phyloP scores from a whole-genome alignment of 2,797 vertebrate genomes.

The Scarus forsteni region DNA sequence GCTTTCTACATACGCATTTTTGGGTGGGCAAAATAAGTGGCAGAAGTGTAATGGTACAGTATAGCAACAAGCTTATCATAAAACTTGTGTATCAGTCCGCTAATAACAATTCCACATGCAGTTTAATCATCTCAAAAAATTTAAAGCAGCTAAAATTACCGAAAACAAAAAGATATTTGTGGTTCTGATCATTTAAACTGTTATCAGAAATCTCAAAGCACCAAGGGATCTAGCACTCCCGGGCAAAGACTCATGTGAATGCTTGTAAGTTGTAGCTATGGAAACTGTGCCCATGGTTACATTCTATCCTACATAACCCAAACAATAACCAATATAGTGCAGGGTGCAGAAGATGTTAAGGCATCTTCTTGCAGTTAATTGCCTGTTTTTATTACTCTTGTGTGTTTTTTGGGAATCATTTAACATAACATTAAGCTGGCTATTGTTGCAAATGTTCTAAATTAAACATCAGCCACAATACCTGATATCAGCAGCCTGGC shows the following conservation, averaged over 20 bases:
- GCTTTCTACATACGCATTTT: no score
- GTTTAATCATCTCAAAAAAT: no score
- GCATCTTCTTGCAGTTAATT: neutral
- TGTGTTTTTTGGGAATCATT: neutral
- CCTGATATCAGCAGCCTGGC: neutral
- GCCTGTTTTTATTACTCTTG: neutral
- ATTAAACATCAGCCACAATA: neutral
- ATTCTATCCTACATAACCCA: neutral
- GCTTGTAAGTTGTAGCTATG: constrained; percentile 8
- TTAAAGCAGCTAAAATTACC: no score
- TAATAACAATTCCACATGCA: no score
- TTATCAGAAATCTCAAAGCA: constrained; percentile 1
- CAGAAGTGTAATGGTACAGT: no score
- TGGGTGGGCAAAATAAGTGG: no score
- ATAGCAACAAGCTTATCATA: no score
- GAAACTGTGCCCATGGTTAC: constrained; percentile 3
- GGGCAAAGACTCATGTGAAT: neutral
- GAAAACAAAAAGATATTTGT: neutral
- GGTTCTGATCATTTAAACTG: neutral
- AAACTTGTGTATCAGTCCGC: no score
- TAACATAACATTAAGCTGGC: neutral
- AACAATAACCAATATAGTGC: neutral
- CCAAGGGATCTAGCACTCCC: neutral
- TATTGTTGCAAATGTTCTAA: neutral
- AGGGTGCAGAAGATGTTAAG: neutral